Base-by-base conservation (phyloP, 2,113 vertebrate genomes). In the Sorex fumeus region DNA sequence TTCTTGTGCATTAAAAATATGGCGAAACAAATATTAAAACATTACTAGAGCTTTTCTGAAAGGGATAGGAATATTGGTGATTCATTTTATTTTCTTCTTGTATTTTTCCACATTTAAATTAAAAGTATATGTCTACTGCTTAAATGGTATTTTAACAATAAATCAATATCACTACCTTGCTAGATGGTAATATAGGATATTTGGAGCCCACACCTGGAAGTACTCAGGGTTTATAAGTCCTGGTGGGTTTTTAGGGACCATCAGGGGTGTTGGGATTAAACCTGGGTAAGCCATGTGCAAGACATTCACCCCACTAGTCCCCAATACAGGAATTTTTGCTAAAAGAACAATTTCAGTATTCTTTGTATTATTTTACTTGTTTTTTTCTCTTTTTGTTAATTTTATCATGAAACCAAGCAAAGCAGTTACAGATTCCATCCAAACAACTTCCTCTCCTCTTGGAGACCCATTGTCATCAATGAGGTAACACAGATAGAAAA, bases 61-160 rank as follows among this genome's bases (percentile, higher is more conserved):
- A 23, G 19, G 71, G 6, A 27, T 84, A 13, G n/a, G 16, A 71
- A n/a, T 78, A 79, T 32, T 27, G 21, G 34, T 69, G 32, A 36
- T 45, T 74, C 9, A 47, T n/a, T 28, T 84, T 64, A 8, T 79
- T 72, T 34, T 50, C 36, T 75, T 64, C 69, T 69, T 75, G 43
- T 85, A 85, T 81, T 93, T 90, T 60, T 8, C 11, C 75, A 40
- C 57, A 69, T 47, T 45, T 90, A 81, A n/a, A 64, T 79, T 9
- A 78, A 64, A 88, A 78, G 25, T 57, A 69, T 64, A 45, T 47
- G 23, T 45, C 36, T 53, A 67, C 25, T 66, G 27, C 25, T 74
- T 57, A 87, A 66, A 53, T 74, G 74, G 16, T 27, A 36, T 74
- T 77, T 76, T 62, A 77, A 66, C 40, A 76, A 74, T 69, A 78